Evolutionary conservation across 2,113 vertebrate species (phyloP).

Genomic region (Rhinoderma darwinii): DNA sequence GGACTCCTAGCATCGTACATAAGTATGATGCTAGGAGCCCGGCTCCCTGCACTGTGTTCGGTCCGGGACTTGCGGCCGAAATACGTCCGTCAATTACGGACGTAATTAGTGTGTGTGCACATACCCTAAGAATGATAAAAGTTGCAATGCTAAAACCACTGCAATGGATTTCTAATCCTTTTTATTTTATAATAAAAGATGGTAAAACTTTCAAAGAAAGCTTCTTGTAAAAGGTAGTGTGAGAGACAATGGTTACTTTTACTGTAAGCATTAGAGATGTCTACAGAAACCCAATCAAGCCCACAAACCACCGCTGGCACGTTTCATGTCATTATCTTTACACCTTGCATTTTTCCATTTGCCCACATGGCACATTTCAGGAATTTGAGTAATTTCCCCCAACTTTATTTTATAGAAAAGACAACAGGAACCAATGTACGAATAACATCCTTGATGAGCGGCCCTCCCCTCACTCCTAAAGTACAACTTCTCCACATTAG

Average conservation of each 20-base stretch:
- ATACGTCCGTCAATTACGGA: too few species aligned
- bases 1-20: too few species aligned
- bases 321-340: constrained; percentile 20
- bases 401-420: constrained; percentile 64
- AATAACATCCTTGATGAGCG: constrained; percentile 64
- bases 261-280: constrained; percentile 4
- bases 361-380: constrained; percentile 68
- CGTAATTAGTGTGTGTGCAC: too few species aligned
- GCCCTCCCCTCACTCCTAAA: constrained; percentile 57
- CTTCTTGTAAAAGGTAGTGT: constrained; percentile 2
- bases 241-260: neutral
- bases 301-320: constrained; percentile 27
- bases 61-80: too few species aligned
- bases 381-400: constrained; percentile 83
- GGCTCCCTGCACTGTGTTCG: too few species aligned
- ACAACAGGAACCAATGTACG: constrained; percentile 71
- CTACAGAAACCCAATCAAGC: neutral
- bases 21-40: too few species aligned
- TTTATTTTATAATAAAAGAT: neutral
- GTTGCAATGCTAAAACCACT: neutral
- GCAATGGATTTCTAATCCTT: neutral
- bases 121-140: too few species aligned
- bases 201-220: neutral
- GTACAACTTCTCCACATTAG: constrained; percentile 34
- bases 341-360: constrained; percentile 40